Base-by-base conservation (phyloP, 2,888 invertebrate species). In the Agrilus biguttatus region DNA sequence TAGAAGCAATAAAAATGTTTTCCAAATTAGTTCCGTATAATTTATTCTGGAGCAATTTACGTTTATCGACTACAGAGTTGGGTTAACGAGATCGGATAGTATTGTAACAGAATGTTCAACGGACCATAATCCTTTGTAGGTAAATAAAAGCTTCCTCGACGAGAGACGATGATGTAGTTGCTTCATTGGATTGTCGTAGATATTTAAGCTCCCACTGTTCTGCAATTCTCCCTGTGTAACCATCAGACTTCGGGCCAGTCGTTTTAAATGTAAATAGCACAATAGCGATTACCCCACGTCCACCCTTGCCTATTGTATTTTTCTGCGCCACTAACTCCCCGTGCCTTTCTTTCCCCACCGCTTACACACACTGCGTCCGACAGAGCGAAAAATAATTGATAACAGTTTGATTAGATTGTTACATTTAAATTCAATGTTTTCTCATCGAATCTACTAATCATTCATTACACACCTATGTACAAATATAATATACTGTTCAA, bases 261-360 rank as follows among this genome's bases (percentile, higher is more conserved):
- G 56, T 56, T 60, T 51, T 54, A 54, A 57, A 60, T 60, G 53
- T 56, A 58, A 59, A 58, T 60, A 56, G 58, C 52, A 58, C 60
- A 59, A 58, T 55, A 52, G 55, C 55, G 55, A 58, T 59, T 57
- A 54, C 55, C 55, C 52, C 54, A 52, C 54, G 53, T 57, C 56
- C 57, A 58, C 59, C 57, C 60, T 58, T 58, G 53, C 55, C 53
- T 48, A 58, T 60, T 60, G 58, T 60, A 51, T 57, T 59, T 55
- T 61, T 61, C 59, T 55, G 58, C 60, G 52, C 52, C 54, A 55
- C 49, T 54, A 49, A 50, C 45, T 55, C 28, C 28, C 28, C 10
- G 10, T 28, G 28, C 28, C 28, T 8, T 28, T 28, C 10, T 10
- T 8, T 10, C 28, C 28, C 28, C 28, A 49, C 53, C 52, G 53